Base-by-base conservation (phyloP, 92 coral and sea anemone genomes). In the Palythoa heliodiscus region DNA sequence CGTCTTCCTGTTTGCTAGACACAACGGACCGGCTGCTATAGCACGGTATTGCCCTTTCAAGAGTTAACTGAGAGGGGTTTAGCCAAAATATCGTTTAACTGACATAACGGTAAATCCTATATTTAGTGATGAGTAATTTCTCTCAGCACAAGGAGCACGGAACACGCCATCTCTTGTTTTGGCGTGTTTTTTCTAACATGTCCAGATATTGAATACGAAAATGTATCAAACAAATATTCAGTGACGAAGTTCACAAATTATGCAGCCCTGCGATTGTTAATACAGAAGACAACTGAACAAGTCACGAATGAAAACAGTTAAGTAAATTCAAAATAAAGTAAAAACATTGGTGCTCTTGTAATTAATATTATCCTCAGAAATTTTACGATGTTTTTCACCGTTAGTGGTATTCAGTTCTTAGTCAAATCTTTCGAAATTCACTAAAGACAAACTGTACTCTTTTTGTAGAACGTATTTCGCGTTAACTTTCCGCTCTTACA, bases 21-120 rank as follows among this genome's bases (percentile, higher is more conserved):
- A 80, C 84, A 80, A 80, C 84, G 84, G 74, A 67, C 84, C 50
- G 60, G 63, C 52, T 52, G 84, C 84, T 80, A 48, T 48, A 64
- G 64, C 84, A 23, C 40, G 8, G 20, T 80, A 80, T 80, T 80
- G 74, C 60, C 74, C 84, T 68, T 69, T 80, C 38, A 43, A 80
- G 73, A 52, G 73, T 52, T 13, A 47, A 79, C 58, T 64, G 24
- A 15, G 38, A 64, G 60, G 74, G 55, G 47, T 66, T 80, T 68
- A 43, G 60, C 73, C 55, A 68, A 43, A 22, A 66, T 80, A 20
- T 23, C 22, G 39, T 22, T 80, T 20, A 80, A 78, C 35, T 10
- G 57, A 35, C 57, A 66, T 17, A 64, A 64, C 73, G 58, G 73
- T 24, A 23, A 39, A 15, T 24, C 7, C 73, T 80, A 63, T 64